These are phyloP conservation scores for Vidua chalybeata DNA, from an alignment of 2,113 vertebrate species.

Conservation along the genomic window DNA sequence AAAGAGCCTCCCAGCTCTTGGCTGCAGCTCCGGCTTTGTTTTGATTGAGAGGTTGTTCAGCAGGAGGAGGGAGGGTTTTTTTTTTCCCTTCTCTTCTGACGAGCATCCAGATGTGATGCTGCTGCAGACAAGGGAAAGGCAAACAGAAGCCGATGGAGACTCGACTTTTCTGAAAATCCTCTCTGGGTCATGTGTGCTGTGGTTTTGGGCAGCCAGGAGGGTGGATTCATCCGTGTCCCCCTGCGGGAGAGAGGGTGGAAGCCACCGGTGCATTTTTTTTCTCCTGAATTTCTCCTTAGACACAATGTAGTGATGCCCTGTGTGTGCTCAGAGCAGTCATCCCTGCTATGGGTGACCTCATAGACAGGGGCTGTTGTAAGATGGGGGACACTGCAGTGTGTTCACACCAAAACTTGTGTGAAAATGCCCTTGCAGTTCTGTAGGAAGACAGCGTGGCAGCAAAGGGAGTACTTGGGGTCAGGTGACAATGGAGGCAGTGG, in stretches of 20 bases:
- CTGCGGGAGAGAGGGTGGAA: background rate
- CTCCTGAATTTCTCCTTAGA: background rate
- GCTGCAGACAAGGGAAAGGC: conserved; percentile 23
- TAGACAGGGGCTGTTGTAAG: background rate
- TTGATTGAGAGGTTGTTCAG: conserved; percentile 66
- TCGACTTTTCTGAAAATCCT: background rate
- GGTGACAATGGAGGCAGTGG: background rate
- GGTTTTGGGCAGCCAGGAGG: background rate
- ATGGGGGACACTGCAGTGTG: no score
- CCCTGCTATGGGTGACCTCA: background rate
- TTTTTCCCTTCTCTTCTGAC: background rate
- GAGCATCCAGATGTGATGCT: conserved; percentile 28
- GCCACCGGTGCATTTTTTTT: background rate
- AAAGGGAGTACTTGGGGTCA: background rate
- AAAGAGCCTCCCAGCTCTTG: conserved; percentile 58
- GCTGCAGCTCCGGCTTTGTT: conserved; percentile 58
- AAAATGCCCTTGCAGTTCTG: background rate
- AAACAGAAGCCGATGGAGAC: conserved; percentile 25
- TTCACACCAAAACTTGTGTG: background rate
- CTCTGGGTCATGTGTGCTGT: background rate
- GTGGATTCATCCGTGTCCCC: background rate
- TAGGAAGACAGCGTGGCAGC: background rate
- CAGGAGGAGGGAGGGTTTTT: background rate
- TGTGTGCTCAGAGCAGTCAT: accelerated
- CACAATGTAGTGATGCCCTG: background rate